Conservation (phyloP, 2,888 invertebrate genomes). For the Steinernema carpocapsae region DNA sequence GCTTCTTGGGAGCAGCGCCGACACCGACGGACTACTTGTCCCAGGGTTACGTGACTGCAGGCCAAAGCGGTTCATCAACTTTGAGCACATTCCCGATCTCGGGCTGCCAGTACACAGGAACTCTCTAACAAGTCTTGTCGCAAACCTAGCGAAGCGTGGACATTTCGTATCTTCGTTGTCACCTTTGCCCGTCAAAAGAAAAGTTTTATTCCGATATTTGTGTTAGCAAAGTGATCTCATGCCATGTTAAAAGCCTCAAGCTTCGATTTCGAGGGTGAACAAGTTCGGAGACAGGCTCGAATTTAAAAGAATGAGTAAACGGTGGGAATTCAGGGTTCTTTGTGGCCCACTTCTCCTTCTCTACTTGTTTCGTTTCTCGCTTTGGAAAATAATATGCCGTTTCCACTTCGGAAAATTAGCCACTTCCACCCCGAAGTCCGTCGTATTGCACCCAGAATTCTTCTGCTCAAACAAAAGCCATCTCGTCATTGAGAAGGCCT, state of each 20-base stretch:
- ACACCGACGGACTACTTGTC: slow-evolving; percentile 33
- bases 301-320: too few species aligned
- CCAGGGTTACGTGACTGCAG: slow-evolving; percentile 8
- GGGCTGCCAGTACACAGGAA: slow-evolving; percentile 35
- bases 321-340: too few species aligned
- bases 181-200: background rate
- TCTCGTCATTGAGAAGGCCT: too few species aligned
- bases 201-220: background rate
- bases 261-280: too few species aligned
- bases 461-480: background rate
- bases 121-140: slow-evolving; percentile 23
- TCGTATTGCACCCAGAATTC: background rate
- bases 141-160: background rate
- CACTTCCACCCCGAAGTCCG: too few species aligned
- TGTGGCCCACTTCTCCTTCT: too few species aligned
- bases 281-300: too few species aligned
- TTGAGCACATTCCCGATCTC: slow-evolving; percentile 36
- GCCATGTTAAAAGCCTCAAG: too few species aligned
- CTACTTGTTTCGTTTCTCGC: too few species aligned
- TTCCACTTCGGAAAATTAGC: too few species aligned
- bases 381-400: too few species aligned
- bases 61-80: slow-evolving; percentile 27
- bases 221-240: too few species aligned
- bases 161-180: background rate
- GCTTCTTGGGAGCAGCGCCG: slow-evolving; percentile 30